Base-by-base conservation (phyloP, 2,113 vertebrate species). In the Podarcis raffonei region DNA sequence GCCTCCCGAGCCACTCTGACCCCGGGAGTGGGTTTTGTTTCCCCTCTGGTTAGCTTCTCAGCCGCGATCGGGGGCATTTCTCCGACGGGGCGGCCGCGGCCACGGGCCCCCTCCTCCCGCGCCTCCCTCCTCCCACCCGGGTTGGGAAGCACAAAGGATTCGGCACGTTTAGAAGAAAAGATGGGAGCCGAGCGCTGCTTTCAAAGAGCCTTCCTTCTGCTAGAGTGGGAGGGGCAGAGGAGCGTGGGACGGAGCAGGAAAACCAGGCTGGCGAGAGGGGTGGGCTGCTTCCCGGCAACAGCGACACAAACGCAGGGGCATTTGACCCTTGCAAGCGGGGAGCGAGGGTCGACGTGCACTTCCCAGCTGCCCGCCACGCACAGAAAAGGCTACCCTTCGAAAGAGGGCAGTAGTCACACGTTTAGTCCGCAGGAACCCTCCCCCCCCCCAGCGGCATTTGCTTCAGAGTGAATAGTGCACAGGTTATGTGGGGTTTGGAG, bases 131-230 rank as follows among this genome's bases (percentile, higher is more conserved):
- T 27, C 79, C 84, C 72, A 30, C 42, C 42, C 79, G 12, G 8
- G 15, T 57, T 68, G 39, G 89, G 57, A 9, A 86, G 79, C 89
- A 90, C 84, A 77, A 83, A 90, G 89, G 84, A 68, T 65, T 65
- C 79, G 68, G 89, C 59, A 35, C 77, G 69, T 22, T 65, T 66
- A 11, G 48, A 42, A 35, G 7, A 37, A 48, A 71, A 5, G 32
- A 4, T 22, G 59, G 23, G 25, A 76, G 65, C 16, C 18, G 12
- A n/a, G 15, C 32, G 20, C 23, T 37, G 68, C 1, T 16, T 69
- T 35, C 76, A 53, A 80, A 87, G 35, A 35, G 59, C 75, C 11
- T 35, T 79, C 76, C 2, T 35, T 79, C 76, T 2, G 48, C 39
- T 85, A 12, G 86, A 81, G 25, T 25, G 32, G 68, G 48, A 53